phyloP scores from a whole-genome alignment of 1,140 invertebrate genomes.

The Rhopalosiphum maidis region DNA sequence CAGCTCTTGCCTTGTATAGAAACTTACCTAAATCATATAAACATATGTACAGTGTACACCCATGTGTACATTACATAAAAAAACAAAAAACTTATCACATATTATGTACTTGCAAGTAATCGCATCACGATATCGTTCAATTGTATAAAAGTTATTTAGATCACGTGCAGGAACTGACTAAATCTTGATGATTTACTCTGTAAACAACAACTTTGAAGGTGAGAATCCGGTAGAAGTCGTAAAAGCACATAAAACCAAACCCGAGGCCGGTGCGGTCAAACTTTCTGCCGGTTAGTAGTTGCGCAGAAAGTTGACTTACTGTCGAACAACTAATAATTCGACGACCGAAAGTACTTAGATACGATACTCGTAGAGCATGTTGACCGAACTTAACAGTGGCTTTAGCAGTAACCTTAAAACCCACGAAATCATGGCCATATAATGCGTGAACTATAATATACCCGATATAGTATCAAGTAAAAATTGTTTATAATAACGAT shows the following conservation, averaged over 20 bases:
- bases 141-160: not conserved
- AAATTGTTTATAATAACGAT: not conserved
- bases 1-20: not conserved
- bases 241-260: not conserved
- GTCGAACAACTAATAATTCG: not conserved
- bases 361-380: not conserved
- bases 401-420: too few relatives aligned
- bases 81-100: not conserved
- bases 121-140: not conserved
- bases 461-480: not conserved
- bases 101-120: not conserved
- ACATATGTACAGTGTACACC: not conserved
- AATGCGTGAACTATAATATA: not conserved
- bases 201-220: not conserved
- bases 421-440: not conserved
- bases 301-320: not conserved
- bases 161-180: not conserved
- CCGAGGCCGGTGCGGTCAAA: not conserved
- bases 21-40: not conserved
- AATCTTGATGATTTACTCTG: not conserved
- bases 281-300: not conserved
- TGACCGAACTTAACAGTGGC: not conserved
- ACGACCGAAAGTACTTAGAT: not conserved
- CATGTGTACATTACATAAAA: not conserved
- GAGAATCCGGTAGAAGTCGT: not conserved